Base-by-base conservation (phyloP, 2,888 invertebrate genomes). In the Pandemis heparana region DNA sequence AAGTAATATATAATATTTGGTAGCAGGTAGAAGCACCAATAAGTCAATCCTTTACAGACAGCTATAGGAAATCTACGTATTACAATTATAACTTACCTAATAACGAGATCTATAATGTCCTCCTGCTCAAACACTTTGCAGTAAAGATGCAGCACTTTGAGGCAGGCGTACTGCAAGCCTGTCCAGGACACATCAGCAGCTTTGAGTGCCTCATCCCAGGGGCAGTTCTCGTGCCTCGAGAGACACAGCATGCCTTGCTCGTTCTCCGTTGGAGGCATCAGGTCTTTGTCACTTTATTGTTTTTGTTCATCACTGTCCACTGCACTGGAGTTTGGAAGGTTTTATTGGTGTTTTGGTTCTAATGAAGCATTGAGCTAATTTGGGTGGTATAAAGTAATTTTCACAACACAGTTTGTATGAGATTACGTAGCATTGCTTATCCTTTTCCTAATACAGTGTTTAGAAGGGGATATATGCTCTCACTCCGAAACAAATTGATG, bases 91-190 rank as follows among this genome's bases (percentile, higher is more conserved):
- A 85, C 91, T 95, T 95, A 97, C 97, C 97, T 96, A 92, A 97
- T 96, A 82, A 97, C 96, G 91, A 97, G 95, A 89, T 97, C 97
- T 92, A 97, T 95, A 61, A 97, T 95, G 93, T 97, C 97, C 89
- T 96, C 96, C 86, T 96, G 96, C 86, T 97, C 97, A 91, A 98
- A 98, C 82, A 97, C 97, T 90, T 97, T 98, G 94, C 97, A 97
- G 93, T 98, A 98, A 71, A 98, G 95, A 85, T 97, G 97, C 75
- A 98, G 95, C 72, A 98, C 96, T 92, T 97, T 96, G 79, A 98
- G 95, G 89, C 98, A 98, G 79, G 97, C 96, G 91, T 97, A 96
- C 83, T 96, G 96, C 86, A 98, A 95, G 63, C 97, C 98, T n/a
- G 97, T 96, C 98, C 97, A 98, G 76, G 96, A 96, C 79, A 96